Evolutionary conservation across 2,113 vertebrate genomes (phyloP), one percentile per base, ranked within the genome.

Genomic region (Aspiorhynchus laticeps): DNA sequence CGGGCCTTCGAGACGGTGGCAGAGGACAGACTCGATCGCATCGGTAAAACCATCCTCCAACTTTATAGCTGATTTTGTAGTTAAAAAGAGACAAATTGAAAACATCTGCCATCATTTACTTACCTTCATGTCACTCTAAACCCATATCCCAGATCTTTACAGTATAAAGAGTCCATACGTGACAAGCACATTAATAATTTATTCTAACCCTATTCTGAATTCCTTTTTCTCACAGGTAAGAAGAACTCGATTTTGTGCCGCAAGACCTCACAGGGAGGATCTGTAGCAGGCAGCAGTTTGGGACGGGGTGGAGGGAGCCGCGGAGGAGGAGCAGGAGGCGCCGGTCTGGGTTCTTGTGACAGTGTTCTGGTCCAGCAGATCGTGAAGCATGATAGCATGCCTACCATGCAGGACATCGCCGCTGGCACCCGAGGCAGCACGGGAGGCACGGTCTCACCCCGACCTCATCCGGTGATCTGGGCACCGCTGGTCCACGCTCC

Each of bases 1-100:
- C 93, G 98, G 28, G 98, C 98, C 87, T 99, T 99, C 0, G 98
- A 99, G 94, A 98, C 97, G 0, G 98, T 99, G 15, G 98, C 98
- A 59, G 96, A 97, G 84, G 98, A 99, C 91, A 93, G 98, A 6
- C 93, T 99, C 86, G 96, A 97, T 89, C 97, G 98, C 41, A 98
- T 99, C 0, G 98, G 98, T 99, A 94, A 91, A 79, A 9, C 61
- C 43, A 51, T 28, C 41, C 46, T 31, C 38, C 31, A 14, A 19
- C 17, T 4, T 10, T 28, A 5, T 80, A 17, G 65, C 67, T 61
- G 14, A 24, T 9, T 4, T 3, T 84, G 31, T 28, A 14, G 11
- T 53, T 36, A 7, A n/a, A n/a, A 5, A n/a, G 2, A 75, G 26
- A 69, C 15, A 0, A 31, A 33, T 6, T 33, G 14, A 2, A 51